These are phyloP conservation scores for Spheniscus mendiculus DNA, from an alignment of 2,113 vertebrate species.

Conservation along the genomic window DNA sequence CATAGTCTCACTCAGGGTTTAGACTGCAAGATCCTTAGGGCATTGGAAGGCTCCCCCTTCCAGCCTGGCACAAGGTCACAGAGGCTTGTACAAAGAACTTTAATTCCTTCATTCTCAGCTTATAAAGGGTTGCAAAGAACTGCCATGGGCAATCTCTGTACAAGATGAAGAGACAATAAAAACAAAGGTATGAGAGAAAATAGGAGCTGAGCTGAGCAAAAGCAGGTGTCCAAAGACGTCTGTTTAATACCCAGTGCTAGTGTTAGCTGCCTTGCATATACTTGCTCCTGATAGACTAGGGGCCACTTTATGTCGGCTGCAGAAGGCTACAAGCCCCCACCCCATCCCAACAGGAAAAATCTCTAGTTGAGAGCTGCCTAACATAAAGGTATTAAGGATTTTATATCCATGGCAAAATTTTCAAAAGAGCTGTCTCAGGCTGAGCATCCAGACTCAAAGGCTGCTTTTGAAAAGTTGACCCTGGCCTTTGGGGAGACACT, in stretches of 20 bases:
- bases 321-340: neutral
- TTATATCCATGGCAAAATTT: conserved; percentile 36
- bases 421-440: conserved; percentile 6
- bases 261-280: neutral
- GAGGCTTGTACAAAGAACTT: neutral
- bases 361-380: neutral
- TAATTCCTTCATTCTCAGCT: neutral
- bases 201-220: neutral
- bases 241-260: neutral
- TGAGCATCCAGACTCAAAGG: conserved; percentile 27
- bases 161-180: conserved; percentile 28
- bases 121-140: neutral
- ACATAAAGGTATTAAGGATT: conserved; percentile 7
- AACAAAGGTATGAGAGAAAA: neutral
- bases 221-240: neutral
- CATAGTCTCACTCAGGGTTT: neutral
- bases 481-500: conserved; percentile 20
- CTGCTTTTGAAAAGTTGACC: conserved; percentile 50
- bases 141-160: neutral
- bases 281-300: neutral
- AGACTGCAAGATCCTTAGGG: neutral
- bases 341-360: neutral
- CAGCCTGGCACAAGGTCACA: neutral
- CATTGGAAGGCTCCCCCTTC: neutral
- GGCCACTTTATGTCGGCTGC: neutral